Percentiles rank a stretch among this genome's conserved stretches.
Conservation (phyloP, 2,888 invertebrate genomes). For the Beris chalybata region DNA sequence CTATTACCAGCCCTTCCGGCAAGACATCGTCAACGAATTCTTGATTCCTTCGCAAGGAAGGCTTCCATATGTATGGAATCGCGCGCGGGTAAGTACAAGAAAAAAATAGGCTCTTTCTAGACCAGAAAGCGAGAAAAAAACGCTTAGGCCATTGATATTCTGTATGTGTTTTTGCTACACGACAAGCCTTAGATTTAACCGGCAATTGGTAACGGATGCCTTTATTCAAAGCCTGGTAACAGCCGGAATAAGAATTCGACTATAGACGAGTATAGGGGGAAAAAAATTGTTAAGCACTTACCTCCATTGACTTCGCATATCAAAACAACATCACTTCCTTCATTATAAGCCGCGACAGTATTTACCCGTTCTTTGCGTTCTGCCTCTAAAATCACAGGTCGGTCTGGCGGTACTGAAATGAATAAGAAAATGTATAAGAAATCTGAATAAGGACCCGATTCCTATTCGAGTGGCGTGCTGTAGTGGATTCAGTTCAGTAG, state of each 20-base stretch:
- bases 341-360: constrained; percentile 80
- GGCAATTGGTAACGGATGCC: constrained; percentile 6
- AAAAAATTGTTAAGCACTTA: constrained; percentile 53
- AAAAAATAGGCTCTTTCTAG: too few relatives aligned
- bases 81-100: too few relatives aligned
- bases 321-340: constrained; percentile 79
- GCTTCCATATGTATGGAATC: too few relatives aligned
- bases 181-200: neutral
- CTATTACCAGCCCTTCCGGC: constrained; percentile 7
- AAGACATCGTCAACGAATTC: too few relatives aligned
- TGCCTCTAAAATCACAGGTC: constrained; percentile 80
- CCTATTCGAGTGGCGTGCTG: too few relatives aligned
- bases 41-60: too few relatives aligned
- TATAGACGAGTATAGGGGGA: neutral
- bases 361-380: constrained; percentile 74
- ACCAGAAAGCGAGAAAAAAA: too few relatives aligned
- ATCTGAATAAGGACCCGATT: too few relatives aligned
- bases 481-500: too few relatives aligned
- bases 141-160: constrained; percentile 8
- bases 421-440: neutral
- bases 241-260: neutral
- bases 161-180: constrained; percentile 2
- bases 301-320: constrained; percentile 84
- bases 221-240: constrained; percentile 7
- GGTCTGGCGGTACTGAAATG: constrained; percentile 75